These are phyloP conservation scores for Microtus pennsylvanicus DNA, from an alignment of 2,113 vertebrate species.

Conservation along the genomic window DNA sequence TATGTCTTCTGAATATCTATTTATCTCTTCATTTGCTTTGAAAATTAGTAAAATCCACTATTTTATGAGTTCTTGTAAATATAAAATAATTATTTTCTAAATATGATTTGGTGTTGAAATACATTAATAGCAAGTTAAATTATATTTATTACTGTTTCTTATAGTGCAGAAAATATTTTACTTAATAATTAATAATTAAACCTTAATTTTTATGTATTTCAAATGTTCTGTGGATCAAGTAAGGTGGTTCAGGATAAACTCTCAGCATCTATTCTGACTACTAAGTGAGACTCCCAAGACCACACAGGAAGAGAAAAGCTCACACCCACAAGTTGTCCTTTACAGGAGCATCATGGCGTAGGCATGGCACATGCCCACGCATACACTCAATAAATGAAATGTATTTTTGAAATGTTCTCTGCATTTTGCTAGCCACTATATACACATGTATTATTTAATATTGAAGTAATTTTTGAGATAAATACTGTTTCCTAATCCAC, in stretches of 20 bases:
- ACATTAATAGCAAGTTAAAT: constrained; percentile 14
- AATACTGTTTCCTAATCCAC: neutral
- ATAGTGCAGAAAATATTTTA: neutral
- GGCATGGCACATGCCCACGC: neutral
- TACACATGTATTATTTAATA: neutral
- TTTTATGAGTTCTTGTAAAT: constrained; percentile 39
- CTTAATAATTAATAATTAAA: constrained; percentile 24
- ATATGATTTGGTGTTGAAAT: neutral
- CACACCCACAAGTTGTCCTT: neutral
- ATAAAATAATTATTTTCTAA: neutral
- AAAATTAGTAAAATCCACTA: neutral
- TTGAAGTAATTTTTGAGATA: neutral
- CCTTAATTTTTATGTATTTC: neutral
- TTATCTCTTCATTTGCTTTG: constrained; percentile 26
- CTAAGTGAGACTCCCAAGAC: neutral
- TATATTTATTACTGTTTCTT: neutral
- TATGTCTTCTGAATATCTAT: constrained; percentile 25
- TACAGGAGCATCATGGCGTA: neutral
- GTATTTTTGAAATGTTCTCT: neutral
- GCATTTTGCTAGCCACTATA: neutral
- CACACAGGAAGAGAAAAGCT: neutral
- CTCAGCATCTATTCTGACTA: too few relatives aligned
- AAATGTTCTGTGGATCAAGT: neutral
- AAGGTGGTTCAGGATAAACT: neutral
- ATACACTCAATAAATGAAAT: neutral